Evolutionary conservation across 2,888 invertebrate genomes (phyloP).

Genomic region (Hylaea fasciaria): DNA sequence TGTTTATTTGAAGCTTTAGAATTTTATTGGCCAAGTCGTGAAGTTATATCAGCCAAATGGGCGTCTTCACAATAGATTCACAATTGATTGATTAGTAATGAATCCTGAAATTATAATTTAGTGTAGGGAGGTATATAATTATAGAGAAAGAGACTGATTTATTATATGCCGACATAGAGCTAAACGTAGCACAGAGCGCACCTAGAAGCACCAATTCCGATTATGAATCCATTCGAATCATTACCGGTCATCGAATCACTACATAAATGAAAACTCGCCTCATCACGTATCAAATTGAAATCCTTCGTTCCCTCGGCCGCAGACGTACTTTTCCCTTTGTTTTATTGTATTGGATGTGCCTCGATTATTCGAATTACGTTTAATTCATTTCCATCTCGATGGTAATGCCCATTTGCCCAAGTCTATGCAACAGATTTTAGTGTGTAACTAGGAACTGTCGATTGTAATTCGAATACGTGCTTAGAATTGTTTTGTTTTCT

Average conservation of each 20-base stretch:
- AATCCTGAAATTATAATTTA: too few species aligned
- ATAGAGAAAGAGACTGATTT: too few species aligned
- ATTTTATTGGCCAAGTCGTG: too few species aligned
- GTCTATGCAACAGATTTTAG: slow-evolving; percentile 57
- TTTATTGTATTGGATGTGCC: slow-evolving; percentile 77
- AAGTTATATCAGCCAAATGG: too few species aligned
- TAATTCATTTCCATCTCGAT: slow-evolving; percentile 82
- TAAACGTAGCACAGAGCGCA: not conserved
- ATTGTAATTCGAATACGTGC: slow-evolving; percentile 19
- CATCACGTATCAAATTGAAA: slow-evolving; percentile 86
- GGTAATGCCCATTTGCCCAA: slow-evolving; percentile 69
- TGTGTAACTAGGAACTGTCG: slow-evolving; percentile 49
- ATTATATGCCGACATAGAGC: not conserved
- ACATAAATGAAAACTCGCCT: slow-evolving; percentile 81
- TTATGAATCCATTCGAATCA: slow-evolving; percentile 53
- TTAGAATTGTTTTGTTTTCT: too few species aligned
- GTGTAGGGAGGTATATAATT: too few species aligned
- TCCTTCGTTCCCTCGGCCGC: slow-evolving; percentile 79
- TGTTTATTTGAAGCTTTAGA: too few species aligned
- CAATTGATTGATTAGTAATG: too few species aligned
- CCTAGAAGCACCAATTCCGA: slow-evolving; percentile 35
- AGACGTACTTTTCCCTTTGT: slow-evolving; percentile 78
- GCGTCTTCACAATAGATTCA: too few species aligned
- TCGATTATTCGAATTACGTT: slow-evolving; percentile 84
- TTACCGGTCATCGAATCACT: slow-evolving; percentile 63